Base-by-base conservation (phyloP, 2,888 invertebrate species). In the Masnerella sp. region DNA sequence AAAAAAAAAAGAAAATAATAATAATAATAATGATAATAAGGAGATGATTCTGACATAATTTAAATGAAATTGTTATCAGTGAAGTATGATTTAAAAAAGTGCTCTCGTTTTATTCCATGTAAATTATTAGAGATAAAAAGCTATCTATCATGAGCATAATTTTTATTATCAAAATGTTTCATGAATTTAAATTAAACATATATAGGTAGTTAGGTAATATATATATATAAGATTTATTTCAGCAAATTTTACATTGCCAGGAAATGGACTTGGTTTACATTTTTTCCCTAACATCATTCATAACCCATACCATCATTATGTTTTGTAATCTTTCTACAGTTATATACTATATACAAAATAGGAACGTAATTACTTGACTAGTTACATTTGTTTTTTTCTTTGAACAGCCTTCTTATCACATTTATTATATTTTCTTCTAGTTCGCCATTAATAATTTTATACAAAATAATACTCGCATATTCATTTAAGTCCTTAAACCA, bases 141-240 rank as follows among this genome's bases (percentile, higher is more conserved):
- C n/a, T n/a, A n/a, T n/a, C n/a, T n/a, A n/a, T n/a, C n/a, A n/a
- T n/a, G n/a, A n/a, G n/a, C n/a, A n/a, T n/a, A n/a, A n/a, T n/a
- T n/a, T n/a, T n/a, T n/a, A n/a, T n/a, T n/a, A n/a, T n/a, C n/a
- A n/a, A n/a, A n/a, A n/a, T n/a, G n/a, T n/a, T n/a, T n/a, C n/a
- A n/a, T n/a, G n/a, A n/a, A n/a, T n/a, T n/a, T n/a, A n/a, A n/a
- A n/a, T n/a, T n/a, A n/a, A n/a, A n/a, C n/a, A n/a, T n/a, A n/a
- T n/a, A n/a, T 22, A 22, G 22, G 22, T 7, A 22, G 22, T 22
- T 7, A 22, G 3, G 22, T 3, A 7, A 22, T 22, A 38, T 22
- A 36, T 7, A 36, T 36, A 17, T 40, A 43, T 17, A 43, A 12
- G 7, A 25, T 34, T 34, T 34, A 34, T 34, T 34, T 34, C 11